Percentiles rank a stretch among this genome's conserved stretches.
Evolutionary conservation across 1,140 invertebrate species (phyloP).

Genomic region (Microplitis demolitor): DNA sequence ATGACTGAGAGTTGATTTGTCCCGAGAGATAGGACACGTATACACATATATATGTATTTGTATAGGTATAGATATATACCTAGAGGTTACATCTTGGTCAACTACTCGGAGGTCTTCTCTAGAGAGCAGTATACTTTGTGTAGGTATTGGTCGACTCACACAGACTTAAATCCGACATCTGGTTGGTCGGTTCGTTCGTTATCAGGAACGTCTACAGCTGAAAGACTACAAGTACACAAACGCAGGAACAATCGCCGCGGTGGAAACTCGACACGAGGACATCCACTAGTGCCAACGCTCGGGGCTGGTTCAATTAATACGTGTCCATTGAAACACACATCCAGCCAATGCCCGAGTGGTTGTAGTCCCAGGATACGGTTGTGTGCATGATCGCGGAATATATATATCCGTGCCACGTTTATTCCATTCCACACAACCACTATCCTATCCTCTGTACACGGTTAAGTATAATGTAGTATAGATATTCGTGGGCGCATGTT

Average conservation of each 20-base stretch:
- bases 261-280: constrained; percentile 57
- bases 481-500: constrained; percentile 6
- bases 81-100: constrained; percentile 9
- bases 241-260: constrained; percentile 43
- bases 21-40: not conserved
- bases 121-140: not conserved
- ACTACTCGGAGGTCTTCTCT: constrained; percentile 10
- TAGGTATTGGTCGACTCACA: not conserved
- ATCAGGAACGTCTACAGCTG: constrained; percentile 18
- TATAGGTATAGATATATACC: not conserved
- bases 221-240: constrained; percentile 5
- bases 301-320: constrained; percentile 54
- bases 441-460: not conserved
- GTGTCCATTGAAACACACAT: constrained; percentile 46
- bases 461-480: constrained; percentile 3
- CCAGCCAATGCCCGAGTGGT: too few relatives aligned
- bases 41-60: not conserved
- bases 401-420: not conserved
- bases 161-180: not conserved
- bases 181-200: constrained; percentile 6
- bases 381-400: not conserved
- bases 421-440: not conserved
- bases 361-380: constrained; percentile 20
- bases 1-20: constrained; percentile 3
- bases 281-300: constrained; percentile 53